phyloP scores from a whole-genome alignment of 2,797 vertebrate species.

The Lepilemur ruficaudatus region DNA sequence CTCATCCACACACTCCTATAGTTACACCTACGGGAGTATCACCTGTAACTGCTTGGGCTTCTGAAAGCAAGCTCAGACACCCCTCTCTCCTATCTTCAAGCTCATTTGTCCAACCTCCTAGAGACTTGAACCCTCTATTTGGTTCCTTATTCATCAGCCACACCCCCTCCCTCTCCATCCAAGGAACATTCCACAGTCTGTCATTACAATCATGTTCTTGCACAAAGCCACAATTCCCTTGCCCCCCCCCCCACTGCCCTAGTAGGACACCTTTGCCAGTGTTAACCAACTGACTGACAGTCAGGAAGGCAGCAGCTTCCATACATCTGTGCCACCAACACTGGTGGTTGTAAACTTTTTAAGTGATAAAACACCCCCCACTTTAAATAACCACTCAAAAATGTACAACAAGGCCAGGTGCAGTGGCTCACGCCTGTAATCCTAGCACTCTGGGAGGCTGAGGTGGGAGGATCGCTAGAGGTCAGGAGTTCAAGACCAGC shows the following conservation, averaged over 20 bases:
- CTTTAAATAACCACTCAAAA: background rate
- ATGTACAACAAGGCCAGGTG: background rate
- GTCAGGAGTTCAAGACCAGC: too few species aligned
- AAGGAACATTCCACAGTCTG: background rate
- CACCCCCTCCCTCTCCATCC: background rate
- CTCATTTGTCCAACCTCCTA: background rate
- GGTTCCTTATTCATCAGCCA: background rate
- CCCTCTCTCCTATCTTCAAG: background rate
- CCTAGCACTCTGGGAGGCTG: too few species aligned
- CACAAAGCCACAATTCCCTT: background rate
- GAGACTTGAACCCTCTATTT: background rate
- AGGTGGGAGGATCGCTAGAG: too few species aligned
- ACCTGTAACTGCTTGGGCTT: background rate
- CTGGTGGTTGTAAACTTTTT: background rate
- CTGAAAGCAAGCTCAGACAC: conserved; percentile 2
- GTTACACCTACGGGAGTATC: background rate
- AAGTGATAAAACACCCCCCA: background rate
- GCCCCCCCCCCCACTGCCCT: background rate
- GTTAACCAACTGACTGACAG: background rate
- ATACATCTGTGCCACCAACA: background rate
- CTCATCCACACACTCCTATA: background rate
- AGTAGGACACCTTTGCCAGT: background rate
- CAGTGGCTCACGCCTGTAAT: too few species aligned
- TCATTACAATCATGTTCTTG: background rate
- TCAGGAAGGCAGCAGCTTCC: background rate